Evolutionary conservation across 2,888 invertebrate species (phyloP).

Genomic region (Calliscelio sp.): DNA sequence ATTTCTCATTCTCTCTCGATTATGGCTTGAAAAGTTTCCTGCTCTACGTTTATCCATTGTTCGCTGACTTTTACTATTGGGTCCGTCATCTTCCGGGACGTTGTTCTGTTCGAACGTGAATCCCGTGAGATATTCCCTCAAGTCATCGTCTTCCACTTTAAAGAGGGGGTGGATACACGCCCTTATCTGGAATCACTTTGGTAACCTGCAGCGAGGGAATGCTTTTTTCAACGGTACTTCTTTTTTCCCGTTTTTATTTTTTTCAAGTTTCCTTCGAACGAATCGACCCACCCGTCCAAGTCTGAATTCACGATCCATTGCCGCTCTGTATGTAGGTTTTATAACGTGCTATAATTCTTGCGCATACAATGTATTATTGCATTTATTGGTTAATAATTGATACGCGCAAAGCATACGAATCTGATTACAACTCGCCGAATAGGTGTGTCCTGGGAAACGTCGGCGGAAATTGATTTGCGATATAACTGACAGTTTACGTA

Average conservation of each 20-base stretch:
- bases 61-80: conserved; percentile 83
- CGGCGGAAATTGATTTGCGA: conserved; percentile 46
- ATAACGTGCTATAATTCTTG: conserved; percentile 23
- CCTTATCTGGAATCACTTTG: conserved; percentile 71
- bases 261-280: conserved; percentile 42
- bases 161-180: conserved; percentile 73
- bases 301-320: conserved; percentile 38
- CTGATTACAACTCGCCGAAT: conserved; percentile 18
- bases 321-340: conserved; percentile 24
- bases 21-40: conserved; percentile 81
- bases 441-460: conserved; percentile 40
- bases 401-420: conserved; percentile 33
- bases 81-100: conserved; percentile 81
- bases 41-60: conserved; percentile 83
- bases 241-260: conserved; percentile 23
- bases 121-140: conserved; percentile 73
- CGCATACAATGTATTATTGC: conserved; percentile 40
- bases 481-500: conserved; percentile 31
- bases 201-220: conserved; percentile 69
- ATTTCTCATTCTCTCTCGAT: conserved; percentile 65
- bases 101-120: conserved; percentile 71
- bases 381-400: conserved; percentile 58
- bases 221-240: conserved; percentile 57
- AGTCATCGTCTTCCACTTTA: conserved; percentile 76
- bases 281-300: conserved; percentile 30